Base-by-base conservation (phyloP, 2,797 vertebrate species). In the Galaxias olidus region DNA sequence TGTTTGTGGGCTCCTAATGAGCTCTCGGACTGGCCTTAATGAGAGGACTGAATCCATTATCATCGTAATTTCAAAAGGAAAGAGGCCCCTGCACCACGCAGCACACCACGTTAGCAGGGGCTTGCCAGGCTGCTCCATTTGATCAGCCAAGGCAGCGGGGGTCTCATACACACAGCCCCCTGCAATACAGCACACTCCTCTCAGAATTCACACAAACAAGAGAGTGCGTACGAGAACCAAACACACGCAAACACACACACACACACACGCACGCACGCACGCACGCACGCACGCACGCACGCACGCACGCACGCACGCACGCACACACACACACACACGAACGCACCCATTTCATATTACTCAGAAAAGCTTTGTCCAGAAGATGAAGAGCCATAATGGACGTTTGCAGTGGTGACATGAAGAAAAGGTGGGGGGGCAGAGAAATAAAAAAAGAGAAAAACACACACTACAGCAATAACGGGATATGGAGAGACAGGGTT, bases 1-100 rank as follows among this genome's bases (percentile, higher is more conserved):
- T 98, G 96, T 99, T 98, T 99, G 96, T 97, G 96, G 95, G 92
- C 91, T 93, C 82, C 95, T 98, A 99, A 99, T 95, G 95, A 99
- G 97, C 95, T 96, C 95, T 98, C 93, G 94, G 95, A 94, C 94
- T 94, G 93, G 78, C 95, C 96, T 97, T 98, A 99, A 98, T 98
- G 96, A 98, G 95, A 95, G 95, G 92, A 96, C 95, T 95, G 96
- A 96, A 96, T 97, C 96, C 94, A 97, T 98, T 96, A 97, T 96
- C 94, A 94, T 95, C 95, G 94, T 95, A 93, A 94, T 97, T 98
- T 98, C 96, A 97, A 98, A 99, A 96, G 94, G 93, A 92, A 92
- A 30, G 30, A 30, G 30, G 30, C 93, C 93, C 90, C 77, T 87
- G 92, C 92, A 93, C 95, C 94, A 96, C 95, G 96, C 96, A 95